Conservation (phyloP, 2,888 invertebrate genomes). For the Ennomos quercinarius region DNA sequence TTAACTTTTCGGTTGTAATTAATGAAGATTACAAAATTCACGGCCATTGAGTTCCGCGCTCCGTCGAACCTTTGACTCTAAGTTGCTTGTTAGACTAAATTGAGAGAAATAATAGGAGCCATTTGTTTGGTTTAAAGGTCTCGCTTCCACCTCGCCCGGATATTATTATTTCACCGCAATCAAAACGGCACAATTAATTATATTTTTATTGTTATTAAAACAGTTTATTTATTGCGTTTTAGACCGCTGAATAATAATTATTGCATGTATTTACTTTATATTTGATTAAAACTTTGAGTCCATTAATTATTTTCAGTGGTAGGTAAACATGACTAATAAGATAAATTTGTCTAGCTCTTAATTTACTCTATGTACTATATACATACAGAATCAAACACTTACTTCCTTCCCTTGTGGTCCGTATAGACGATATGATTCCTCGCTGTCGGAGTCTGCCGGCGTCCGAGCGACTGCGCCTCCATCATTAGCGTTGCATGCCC, state of each 20-base stretch:
- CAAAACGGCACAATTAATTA: slow-evolving; percentile 46
- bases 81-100: slow-evolving; percentile 83
- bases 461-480: slow-evolving; percentile 71
- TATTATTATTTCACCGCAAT: slow-evolving; percentile 66
- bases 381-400: slow-evolving; percentile 55
- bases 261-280: too few relatives aligned
- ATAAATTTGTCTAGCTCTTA: too few relatives aligned
- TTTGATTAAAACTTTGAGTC: too few relatives aligned
- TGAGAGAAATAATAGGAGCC: slow-evolving; percentile 83
- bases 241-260: not conserved
- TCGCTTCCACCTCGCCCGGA: slow-evolving; percentile 61
- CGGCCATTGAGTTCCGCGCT: slow-evolving; percentile 82
- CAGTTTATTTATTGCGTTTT: slow-evolving; percentile 10
- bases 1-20: slow-evolving; percentile 78
- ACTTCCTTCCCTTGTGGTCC: slow-evolving; percentile 83
- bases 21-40: slow-evolving; percentile 85
- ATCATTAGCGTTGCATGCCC: slow-evolving; percentile 56
- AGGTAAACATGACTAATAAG: too few relatives aligned
- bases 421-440: slow-evolving; percentile 83
- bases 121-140: slow-evolving; percentile 82
- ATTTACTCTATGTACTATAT: not conserved
- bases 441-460: slow-evolving; percentile 70
- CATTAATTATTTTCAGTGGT: too few relatives aligned
- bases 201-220: slow-evolving; percentile 23
- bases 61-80: slow-evolving; percentile 81